These are phyloP conservation scores for Littorina saxatilis DNA, from an alignment of 1,140 invertebrate genomes.

Conservation along the genomic window DNA sequence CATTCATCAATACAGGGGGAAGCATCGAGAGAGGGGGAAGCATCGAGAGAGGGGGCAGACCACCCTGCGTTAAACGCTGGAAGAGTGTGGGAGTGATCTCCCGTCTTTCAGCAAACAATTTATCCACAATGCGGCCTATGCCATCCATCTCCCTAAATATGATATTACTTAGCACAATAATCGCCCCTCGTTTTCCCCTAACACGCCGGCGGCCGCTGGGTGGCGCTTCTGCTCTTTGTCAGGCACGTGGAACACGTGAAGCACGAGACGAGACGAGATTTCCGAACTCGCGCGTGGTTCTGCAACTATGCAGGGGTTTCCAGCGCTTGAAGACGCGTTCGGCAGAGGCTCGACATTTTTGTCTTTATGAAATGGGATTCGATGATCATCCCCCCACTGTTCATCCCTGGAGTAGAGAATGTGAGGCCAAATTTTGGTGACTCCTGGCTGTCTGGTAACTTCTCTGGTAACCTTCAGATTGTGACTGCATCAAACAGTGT, in stretches of 20 bases:
- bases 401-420: too few relatives aligned
- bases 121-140: slow-evolving; percentile 3
- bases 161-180: slow-evolving; percentile 3
- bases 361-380: not conserved
- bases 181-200: not conserved
- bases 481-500: too few relatives aligned
- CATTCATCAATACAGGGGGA: not conserved
- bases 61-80: not conserved
- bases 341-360: too few relatives aligned
- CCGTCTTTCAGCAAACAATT: slow-evolving; percentile 12
- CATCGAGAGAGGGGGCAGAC: too few relatives aligned
- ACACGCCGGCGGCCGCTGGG: not conserved
- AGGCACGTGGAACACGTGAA: not conserved
- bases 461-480: too few relatives aligned
- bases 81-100: not conserved
- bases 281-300: not conserved
- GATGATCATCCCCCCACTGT: too few relatives aligned
- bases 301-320: not conserved
- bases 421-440: too few relatives aligned
- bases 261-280: not conserved
- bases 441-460: too few relatives aligned
- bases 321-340: not conserved
- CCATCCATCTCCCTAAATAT: not conserved
- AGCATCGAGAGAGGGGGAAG: too few relatives aligned
- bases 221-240: slow-evolving; percentile 1